Percentiles rank a stretch among this genome's conserved stretches.
phyloP scores from a whole-genome alignment of 2,113 vertebrate species.

The Myotis brandtii region DNA sequence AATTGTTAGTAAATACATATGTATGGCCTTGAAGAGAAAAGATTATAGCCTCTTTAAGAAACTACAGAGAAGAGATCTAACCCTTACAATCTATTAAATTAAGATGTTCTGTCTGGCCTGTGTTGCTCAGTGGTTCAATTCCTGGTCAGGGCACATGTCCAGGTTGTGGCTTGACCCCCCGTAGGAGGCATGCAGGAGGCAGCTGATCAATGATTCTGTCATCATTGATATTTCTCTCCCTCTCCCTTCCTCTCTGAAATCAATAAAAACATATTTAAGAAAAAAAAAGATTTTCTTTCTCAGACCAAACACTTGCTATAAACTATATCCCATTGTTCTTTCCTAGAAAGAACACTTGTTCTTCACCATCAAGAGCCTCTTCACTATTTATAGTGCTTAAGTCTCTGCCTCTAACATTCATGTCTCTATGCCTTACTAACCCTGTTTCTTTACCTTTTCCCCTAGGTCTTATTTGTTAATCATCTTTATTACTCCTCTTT shows the following conservation, averaged over 20 bases:
- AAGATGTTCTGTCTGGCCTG: no score
- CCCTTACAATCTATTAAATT: not conserved
- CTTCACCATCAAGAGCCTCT: not conserved
- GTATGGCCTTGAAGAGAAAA: not conserved
- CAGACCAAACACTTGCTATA: not conserved
- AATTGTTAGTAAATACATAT: not conserved
- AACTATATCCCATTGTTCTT: not conserved
- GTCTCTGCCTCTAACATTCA: not conserved
- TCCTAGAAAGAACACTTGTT: not conserved
- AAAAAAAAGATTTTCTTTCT: not conserved
- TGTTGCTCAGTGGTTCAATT: no score
- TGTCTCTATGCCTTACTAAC: not conserved
- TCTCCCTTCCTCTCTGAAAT: no score
- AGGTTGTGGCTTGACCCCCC: no score
- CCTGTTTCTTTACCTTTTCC: not conserved
- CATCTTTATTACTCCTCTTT: slow-evolving; percentile 61
- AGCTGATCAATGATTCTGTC: no score
- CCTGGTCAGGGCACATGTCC: no score
- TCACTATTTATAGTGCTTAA: not conserved
- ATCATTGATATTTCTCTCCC: no score
- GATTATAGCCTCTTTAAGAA: not conserved
- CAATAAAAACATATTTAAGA: no score
- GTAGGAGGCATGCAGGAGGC: no score
- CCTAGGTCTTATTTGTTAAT: slow-evolving; percentile 42
- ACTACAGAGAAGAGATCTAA: not conserved